Percentiles rank a stretch among this genome's conserved stretches.
Evolutionary conservation across 2,113 vertebrate genomes (phyloP).

Genomic region (Ramphastos sulfuratus): DNA sequence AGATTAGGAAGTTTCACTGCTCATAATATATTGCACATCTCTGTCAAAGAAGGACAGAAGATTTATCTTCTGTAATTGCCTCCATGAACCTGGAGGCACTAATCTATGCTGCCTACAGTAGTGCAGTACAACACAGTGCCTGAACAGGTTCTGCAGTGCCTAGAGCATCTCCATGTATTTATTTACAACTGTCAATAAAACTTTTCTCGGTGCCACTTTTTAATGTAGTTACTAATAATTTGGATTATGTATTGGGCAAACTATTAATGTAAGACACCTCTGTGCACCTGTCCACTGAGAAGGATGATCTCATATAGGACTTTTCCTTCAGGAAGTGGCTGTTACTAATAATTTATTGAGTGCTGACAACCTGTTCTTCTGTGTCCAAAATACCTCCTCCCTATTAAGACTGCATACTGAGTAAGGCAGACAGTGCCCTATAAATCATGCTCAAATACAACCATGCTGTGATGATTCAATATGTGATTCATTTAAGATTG

Average conservation of each 20-base stretch:
- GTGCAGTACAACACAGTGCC: not conserved
- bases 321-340: conserved; percentile 48
- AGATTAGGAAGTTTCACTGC: not conserved
- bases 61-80: not conserved
- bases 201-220: not conserved
- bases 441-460: conserved; percentile 62
- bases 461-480: conserved; percentile 30
- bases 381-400: conserved; percentile 39
- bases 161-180: not conserved
- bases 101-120: not conserved
- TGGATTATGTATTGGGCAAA: not conserved
- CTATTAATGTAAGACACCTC: conserved; percentile 6
- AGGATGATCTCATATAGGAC: not conserved
- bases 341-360: conserved; percentile 50
- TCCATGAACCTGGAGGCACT: not conserved
- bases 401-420: not conserved
- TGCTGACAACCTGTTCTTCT: conserved; percentile 50
- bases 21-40: not conserved
- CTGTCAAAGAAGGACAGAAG: not conserved
- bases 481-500: conserved; percentile 57
- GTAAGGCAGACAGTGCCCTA: conserved; percentile 39
- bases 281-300: conserved; percentile 56
- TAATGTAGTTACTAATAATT: not conserved
- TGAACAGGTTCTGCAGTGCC: not conserved
- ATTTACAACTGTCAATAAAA: not conserved